Base-by-base conservation (phyloP, 2,888 invertebrate genomes). In the Tenthredo amoena region DNA sequence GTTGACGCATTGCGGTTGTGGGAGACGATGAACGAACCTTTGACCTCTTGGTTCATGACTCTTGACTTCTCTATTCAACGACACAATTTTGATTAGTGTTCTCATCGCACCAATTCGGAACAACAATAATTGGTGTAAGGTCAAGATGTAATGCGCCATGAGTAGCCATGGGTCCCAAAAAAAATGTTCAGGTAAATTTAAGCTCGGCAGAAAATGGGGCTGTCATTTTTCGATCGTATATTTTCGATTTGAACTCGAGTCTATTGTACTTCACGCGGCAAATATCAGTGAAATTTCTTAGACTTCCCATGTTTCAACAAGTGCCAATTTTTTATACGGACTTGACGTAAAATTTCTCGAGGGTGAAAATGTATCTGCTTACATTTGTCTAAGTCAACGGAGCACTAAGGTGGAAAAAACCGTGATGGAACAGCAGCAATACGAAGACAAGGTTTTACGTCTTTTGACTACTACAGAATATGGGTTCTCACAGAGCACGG, bases 1-100 rank as follows among this genome's bases (percentile, higher is more conserved):
- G 76, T 76, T 76, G 77, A 31, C 77, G 77, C 77, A 77, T 77
- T 77, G 77, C 77, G 77, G 77, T 31, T 77, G 47, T 31, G 7
- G 77, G 18, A 77, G 26, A 34, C 12, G 55, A 34, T 55, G 50
- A 40, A 55, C n/a, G 50, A 77, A 77, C 50, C 72, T 50, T 40
- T 18, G 50, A 31, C 55, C 50, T 77, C 77, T 18, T 15, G 18
- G 12, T 77, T 77, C 50, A 18, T 77, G 31, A 77, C 50, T 50
- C 31, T 50, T 55, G 55, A 3, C 77, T 12, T 55, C 31, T n/a
- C 12, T 10, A 50, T 55, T 77, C 55, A 31, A 77, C 18, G 34
- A 55, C 55, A n/a, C 55, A 34, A 18, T 26, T 50, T 34, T n/a
- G 1, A 50, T 77, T n/a, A 55, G 5, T 9, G 31, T 55, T n/a